Conservation (phyloP, 2,797 vertebrate species). For the Sebastes jordani region DNA sequence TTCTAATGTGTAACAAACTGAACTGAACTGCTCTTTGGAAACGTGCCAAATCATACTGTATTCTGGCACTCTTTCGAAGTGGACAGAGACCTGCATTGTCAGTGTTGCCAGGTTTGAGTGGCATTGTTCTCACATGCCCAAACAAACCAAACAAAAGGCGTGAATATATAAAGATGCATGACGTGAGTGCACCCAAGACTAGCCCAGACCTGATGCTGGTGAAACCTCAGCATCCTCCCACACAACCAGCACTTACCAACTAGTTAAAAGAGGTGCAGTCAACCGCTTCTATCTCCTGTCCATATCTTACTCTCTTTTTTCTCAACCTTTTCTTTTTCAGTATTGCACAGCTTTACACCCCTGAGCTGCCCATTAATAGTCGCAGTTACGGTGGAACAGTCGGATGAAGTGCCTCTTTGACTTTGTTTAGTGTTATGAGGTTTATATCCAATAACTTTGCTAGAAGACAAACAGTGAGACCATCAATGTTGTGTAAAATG, state of each 20-base stretch:
- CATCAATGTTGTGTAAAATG: background rate
- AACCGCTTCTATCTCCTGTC: background rate
- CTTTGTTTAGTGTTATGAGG: background rate
- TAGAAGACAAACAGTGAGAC: background rate
- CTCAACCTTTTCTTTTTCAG: background rate
- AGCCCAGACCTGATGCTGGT: constrained; percentile 31
- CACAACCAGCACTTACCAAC: background rate
- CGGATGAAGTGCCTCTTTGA: constrained; percentile 6
- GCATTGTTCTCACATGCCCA: background rate
- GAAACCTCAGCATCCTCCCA: constrained; percentile 16
- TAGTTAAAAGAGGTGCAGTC: background rate
- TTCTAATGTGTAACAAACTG: too few species aligned
- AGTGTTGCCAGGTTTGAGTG: background rate
- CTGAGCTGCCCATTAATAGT: background rate
- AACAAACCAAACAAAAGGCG: constrained; percentile 10
- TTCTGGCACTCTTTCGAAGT: too few species aligned
- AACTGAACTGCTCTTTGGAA: too few species aligned
- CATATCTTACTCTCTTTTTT: background rate
- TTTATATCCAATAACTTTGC: background rate
- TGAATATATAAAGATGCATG: background rate
- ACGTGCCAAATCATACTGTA: background rate
- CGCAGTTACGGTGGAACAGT: background rate
- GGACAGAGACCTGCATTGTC: background rate
- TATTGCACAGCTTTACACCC: background rate
- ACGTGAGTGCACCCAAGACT: constrained; percentile 2